Base-by-base conservation (phyloP, 23 tunicate species). In the Diplosoma virens region DNA sequence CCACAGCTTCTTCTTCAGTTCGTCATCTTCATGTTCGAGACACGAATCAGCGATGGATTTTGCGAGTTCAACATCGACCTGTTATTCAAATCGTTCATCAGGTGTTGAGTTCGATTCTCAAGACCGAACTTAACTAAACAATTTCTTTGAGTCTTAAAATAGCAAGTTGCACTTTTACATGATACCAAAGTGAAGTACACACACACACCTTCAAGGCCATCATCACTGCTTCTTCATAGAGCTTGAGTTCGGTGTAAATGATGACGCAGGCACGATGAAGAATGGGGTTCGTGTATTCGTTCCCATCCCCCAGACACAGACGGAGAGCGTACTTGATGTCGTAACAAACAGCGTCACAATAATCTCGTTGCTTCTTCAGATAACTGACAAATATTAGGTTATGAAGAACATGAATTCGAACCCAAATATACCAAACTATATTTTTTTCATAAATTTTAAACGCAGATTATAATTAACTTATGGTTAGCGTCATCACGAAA, bases 151-250 rank as follows among this genome's bases (percentile, higher is more conserved):
- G n/a, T n/a, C n/a, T n/a, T n/a, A n/a, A n/a, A n/a, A n/a, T n/a
- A n/a, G n/a, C n/a, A n/a, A n/a, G n/a, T n/a, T n/a, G n/a, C n/a
- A n/a, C n/a, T n/a, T n/a, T n/a, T n/a, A n/a, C n/a, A n/a, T n/a
- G n/a, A n/a, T n/a, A n/a, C n/a, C n/a, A n/a, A n/a, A n/a, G n/a
- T n/a, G n/a, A n/a, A n/a, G n/a, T n/a, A n/a, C n/a, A n/a, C n/a
- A n/a, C 27, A 71, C 28, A 2, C 34, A 90, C 97, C 90, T 84
- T 74, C 55, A 90, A 52, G 3, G 97, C 97, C 86, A 90, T 71
- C 14, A 81, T 33, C 0, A 90, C 97, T 30, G 97, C 97, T 79
- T 90, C 97, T 58, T 84, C 97, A 80, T 84, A 90, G 66, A 90
- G 48, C 28, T 56, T 18, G 84, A 90, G 77, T 11, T 84, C 90